Percentiles rank a stretch among this genome's conserved stretches.
These are phyloP conservation scores for Echinometra lucunter DNA, from an alignment of 53 echinoderm and acorn worm genomes.

Conservation along the genomic window DNA sequence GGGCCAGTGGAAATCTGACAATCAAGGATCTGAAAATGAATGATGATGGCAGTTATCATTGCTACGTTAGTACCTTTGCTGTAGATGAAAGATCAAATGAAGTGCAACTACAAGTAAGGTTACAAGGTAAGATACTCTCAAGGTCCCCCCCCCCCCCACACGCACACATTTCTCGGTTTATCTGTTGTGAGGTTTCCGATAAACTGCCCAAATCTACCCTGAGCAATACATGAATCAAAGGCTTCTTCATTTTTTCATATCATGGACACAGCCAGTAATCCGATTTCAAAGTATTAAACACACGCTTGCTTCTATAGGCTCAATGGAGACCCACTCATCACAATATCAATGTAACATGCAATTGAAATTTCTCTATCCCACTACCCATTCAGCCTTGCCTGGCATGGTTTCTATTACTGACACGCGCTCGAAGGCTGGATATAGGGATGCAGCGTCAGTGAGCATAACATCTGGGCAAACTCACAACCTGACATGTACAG, in stretches of 20 bases:
- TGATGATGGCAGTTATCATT: neutral
- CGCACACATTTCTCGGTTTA: neutral
- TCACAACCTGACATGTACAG: neutral
- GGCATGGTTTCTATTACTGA: neutral
- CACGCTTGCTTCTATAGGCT: neutral
- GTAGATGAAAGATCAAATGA: neutral
- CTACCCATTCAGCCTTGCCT: neutral
- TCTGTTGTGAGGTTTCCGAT: neutral
- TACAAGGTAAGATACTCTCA: neutral
- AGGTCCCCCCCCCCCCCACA: neutral
- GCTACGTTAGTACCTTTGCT: neutral
- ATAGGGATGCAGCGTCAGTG: neutral
- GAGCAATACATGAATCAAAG: too few species aligned
- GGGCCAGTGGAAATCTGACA: neutral
- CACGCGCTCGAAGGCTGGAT: neutral
- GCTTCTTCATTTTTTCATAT: too few species aligned
- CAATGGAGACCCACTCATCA: neutral
- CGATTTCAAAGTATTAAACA: too few species aligned
- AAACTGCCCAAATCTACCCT: too few species aligned
- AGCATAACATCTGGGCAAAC: neutral
- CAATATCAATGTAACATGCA: neutral
- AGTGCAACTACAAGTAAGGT: neutral
- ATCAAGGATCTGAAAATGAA: neutral
- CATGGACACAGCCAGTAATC: too few species aligned
- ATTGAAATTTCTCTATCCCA: too few species aligned